A percentile compares a stretch with the other conserved stretches of the same genome.
Conservation (phyloP, 2,888 invertebrate species). For the Nebria brevicollis region DNA sequence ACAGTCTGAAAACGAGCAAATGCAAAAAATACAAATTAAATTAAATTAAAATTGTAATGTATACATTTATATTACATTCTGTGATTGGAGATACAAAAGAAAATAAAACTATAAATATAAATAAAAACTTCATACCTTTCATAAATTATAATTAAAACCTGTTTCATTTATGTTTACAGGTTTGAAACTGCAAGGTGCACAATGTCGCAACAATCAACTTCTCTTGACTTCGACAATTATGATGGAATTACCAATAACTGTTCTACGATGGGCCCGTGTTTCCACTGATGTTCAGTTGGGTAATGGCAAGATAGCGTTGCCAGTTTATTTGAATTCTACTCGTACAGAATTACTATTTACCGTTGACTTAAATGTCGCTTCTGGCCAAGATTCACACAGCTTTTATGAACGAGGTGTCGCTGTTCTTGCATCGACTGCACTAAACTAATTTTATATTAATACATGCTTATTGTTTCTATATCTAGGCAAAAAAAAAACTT, state of each 20-base stretch:
- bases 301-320: conserved; percentile 83
- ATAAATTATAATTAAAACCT: too few relatives aligned
- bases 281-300: conserved; percentile 59
- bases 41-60: too few relatives aligned
- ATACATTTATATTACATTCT: too few relatives aligned
- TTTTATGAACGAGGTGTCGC: conserved; percentile 99
- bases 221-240: conserved; percentile 93
- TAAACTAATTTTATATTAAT: conserved; percentile 70
- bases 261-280: conserved; percentile 82
- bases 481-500: neutral
- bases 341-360: conserved; percentile 95
- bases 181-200: conserved; percentile 95
- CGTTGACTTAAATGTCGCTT: conserved; percentile 90
- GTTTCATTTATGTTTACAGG: conserved; percentile 69
- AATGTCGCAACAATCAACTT: conserved; percentile 90
- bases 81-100: too few relatives aligned
- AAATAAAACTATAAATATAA: too few relatives aligned
- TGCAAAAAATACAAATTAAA: too few relatives aligned
- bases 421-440: conserved; percentile 90
- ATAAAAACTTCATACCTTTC: too few relatives aligned
- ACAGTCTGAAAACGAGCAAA: too few relatives aligned
- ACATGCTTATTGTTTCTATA: conserved; percentile 25
- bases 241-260: conserved; percentile 90
- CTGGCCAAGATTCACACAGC: conserved; percentile 91
- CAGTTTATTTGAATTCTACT: conserved; percentile 97